Conservation (phyloP, 2,113 vertebrate species). For the Brachionichthys hirsutus region DNA sequence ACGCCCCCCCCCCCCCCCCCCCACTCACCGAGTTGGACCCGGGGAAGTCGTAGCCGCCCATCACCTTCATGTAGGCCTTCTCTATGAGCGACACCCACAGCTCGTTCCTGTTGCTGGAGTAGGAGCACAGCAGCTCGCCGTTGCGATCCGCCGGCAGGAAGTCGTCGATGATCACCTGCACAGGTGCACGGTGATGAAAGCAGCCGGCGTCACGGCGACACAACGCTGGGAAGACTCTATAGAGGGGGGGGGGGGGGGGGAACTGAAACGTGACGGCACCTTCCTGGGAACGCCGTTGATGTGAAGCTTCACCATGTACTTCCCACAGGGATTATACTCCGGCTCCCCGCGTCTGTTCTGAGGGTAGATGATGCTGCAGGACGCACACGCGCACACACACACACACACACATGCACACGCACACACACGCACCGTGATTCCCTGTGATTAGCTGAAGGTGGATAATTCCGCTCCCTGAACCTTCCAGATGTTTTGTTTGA, state of each 20-base stretch:
- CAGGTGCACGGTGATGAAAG: too few relatives aligned
- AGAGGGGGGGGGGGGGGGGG: too few relatives aligned
- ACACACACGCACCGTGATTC: background rate
- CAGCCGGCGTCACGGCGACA: too few relatives aligned
- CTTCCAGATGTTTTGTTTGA: too few relatives aligned
- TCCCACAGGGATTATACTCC: slow-evolving; percentile 97
- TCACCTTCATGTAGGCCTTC: slow-evolving; percentile 99
- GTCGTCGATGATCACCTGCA: slow-evolving; percentile 96
- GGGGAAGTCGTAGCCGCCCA: slow-evolving; percentile 98
- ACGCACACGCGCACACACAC: background rate
- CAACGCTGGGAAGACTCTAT: too few relatives aligned
- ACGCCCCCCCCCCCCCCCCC: background rate
- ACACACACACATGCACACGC: slow-evolving; percentile 4
- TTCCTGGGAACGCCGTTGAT: slow-evolving; percentile 98
- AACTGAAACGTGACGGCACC: too few relatives aligned
- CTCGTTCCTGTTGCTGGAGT: slow-evolving; percentile 97
- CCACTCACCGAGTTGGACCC: slow-evolving; percentile 96
- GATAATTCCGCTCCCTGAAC: too few relatives aligned
- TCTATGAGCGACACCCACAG: slow-evolving; percentile 98
- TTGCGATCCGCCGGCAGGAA: slow-evolving; percentile 91
- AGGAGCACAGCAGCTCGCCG: slow-evolving; percentile 95
- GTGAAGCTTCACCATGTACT: slow-evolving; percentile 99
- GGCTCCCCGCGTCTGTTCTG: slow-evolving; percentile 96
- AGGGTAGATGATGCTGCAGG: slow-evolving; percentile 92
- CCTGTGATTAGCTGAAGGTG: too few relatives aligned